A percentile compares a stretch with the other conserved stretches of the same genome.
phyloP scores from a whole-genome alignment of 2,113 vertebrate genomes.

The Istiophorus platypterus region DNA sequence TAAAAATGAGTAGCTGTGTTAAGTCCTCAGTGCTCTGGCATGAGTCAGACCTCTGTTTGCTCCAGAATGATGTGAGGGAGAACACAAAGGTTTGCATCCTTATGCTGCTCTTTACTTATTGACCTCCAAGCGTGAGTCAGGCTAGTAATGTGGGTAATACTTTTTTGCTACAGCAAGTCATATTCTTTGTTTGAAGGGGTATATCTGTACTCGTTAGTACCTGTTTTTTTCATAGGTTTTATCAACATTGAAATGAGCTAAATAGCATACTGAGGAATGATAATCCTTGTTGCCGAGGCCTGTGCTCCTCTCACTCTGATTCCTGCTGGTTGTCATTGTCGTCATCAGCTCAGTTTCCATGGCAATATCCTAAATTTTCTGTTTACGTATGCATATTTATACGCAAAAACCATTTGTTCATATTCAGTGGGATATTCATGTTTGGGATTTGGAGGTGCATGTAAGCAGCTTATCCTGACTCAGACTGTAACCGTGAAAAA shows the following conservation, averaged over 20 bases:
- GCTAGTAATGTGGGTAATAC: not conserved
- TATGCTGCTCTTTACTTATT: constrained; percentile 9
- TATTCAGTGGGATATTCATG: constrained; percentile 41
- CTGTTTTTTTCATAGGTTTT: not conserved
- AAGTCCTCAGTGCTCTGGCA: not conserved
- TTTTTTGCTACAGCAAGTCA: not conserved
- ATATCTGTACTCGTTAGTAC: constrained; percentile 2
- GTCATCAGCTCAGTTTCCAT: constrained; percentile 63
- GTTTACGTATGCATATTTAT: constrained; percentile 45
- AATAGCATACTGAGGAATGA: not conserved
- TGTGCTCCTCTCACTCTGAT: not conserved
- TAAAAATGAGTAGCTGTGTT: not conserved
- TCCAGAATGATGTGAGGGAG: not conserved
- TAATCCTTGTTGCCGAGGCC: not conserved
- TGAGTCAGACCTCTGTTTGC: not conserved
- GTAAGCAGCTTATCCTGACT: constrained; percentile 72
- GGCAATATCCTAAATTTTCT: constrained; percentile 60
- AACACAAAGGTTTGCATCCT: constrained; percentile 19
- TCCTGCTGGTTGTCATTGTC: constrained; percentile 35
- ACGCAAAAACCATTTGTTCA: no score
- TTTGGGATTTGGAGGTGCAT: constrained; percentile 64
- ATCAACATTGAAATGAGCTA: not conserved
- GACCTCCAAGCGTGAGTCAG: not conserved
- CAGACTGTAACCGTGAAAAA: constrained; percentile 47
- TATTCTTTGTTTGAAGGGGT: not conserved